Conservation (phyloP, 2,797 vertebrate genomes). For the Betta splendens region DNA sequence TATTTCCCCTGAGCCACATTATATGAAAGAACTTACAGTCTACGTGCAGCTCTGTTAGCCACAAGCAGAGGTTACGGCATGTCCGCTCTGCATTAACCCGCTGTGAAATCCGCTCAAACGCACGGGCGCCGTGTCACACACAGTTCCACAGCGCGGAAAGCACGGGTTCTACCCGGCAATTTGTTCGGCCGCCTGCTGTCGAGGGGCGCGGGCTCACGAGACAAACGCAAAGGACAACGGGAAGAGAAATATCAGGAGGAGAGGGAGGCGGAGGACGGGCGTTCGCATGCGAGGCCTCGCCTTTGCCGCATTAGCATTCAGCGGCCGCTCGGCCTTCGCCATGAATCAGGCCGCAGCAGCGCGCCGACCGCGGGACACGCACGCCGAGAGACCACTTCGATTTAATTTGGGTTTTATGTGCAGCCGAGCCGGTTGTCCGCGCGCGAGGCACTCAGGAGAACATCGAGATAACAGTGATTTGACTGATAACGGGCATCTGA, state of each 20-base stretch:
- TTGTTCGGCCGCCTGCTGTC: conserved; percentile 44
- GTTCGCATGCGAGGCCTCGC: conserved; percentile 74
- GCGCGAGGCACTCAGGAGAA: conserved; percentile 34
- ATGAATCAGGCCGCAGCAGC: conserved; percentile 62
- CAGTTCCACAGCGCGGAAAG: conserved; percentile 26
- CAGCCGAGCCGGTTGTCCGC: conserved; percentile 15
- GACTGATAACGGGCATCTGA: conserved; percentile 30
- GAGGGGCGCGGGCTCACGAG: conserved; percentile 21
- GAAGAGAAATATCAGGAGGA: conserved; percentile 34
- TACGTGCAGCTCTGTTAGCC: conserved; percentile 15
- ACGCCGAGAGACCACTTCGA: conserved; percentile 28
- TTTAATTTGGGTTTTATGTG: conserved; percentile 45
- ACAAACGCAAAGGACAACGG: conserved; percentile 15
- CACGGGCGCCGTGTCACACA: conserved; percentile 36
- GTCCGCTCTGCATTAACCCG: conserved; percentile 33
- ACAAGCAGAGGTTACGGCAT: conserved; percentile 23
- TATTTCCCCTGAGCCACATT: conserved; percentile 38
- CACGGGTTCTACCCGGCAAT: conserved; percentile 29
- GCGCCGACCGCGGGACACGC: conserved; percentile 17
- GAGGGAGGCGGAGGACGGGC: conserved; percentile 19
- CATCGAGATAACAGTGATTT: conserved; percentile 42
- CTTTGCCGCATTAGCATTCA: conserved; percentile 72
- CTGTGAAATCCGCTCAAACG: conserved; percentile 42
- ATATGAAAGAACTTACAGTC: conserved; percentile 49
- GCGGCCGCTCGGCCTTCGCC: conserved; percentile 61